Conservation (phyloP, 2,797 vertebrate genomes). For the Capromys pilorides region DNA sequence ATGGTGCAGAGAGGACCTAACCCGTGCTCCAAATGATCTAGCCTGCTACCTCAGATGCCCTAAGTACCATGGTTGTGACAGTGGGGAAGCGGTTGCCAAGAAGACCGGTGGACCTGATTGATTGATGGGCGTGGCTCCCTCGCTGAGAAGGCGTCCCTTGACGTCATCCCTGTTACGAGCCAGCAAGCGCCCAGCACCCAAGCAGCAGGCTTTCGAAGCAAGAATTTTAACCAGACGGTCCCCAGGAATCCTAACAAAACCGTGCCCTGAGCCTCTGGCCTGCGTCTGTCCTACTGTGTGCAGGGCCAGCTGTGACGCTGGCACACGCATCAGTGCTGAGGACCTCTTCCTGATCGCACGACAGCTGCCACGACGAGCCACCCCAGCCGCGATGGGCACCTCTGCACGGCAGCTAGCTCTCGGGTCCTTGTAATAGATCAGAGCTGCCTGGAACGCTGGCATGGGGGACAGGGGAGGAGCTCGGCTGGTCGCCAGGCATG, state of each 20-base stretch:
- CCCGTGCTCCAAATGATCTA: not conserved
- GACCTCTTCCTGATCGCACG: rapidly evolving
- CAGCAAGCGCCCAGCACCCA: not conserved
- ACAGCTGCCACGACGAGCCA: too few species aligned
- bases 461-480: conserved; percentile 86
- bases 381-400: rapidly evolving
- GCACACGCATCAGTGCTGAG: rapidly evolving
- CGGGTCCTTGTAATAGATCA: not conserved
- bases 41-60: not conserved
- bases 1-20: rapidly evolving
- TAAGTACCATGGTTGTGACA: not conserved
- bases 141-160: not conserved
- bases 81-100: not conserved
- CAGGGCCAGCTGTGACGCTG: rapidly evolving
- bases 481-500: conserved; percentile 77
- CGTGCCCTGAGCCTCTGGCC: not conserved
- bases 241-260: not conserved
- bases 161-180: not conserved
- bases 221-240: not conserved
- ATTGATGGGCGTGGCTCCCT: not conserved
- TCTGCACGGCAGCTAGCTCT: rapidly evolving
- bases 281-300: rapidly evolving
- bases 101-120: not conserved
- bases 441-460: conserved; percentile 87
- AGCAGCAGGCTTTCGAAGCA: not conserved